Conservation (phyloP, 2,888 invertebrate genomes). For the Zygothrica quintamaculata region DNA sequence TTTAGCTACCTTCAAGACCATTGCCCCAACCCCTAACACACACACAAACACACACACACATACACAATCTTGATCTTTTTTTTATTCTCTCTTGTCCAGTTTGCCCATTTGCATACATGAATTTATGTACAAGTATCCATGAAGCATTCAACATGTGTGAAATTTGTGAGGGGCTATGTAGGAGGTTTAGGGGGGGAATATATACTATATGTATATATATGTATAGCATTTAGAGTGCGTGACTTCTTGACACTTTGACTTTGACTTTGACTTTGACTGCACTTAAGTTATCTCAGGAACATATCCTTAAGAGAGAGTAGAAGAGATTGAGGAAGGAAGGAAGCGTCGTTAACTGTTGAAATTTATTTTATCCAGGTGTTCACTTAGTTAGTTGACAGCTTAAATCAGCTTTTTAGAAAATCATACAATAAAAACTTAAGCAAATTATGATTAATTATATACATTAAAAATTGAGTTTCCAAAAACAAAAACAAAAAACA, state of each 20-base stretch:
- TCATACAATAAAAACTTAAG: slow-evolving; percentile 55
- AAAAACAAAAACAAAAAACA: no score
- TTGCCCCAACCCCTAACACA: background rate
- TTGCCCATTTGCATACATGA: slow-evolving; percentile 63
- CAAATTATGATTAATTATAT: slow-evolving; percentile 78
- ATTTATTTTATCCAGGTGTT: slow-evolving; percentile 70
- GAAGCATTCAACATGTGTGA: slow-evolving; percentile 60
- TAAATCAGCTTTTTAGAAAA: slow-evolving; percentile 48
- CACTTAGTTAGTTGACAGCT: slow-evolving; percentile 14
- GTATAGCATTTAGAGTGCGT: slow-evolving; percentile 37
- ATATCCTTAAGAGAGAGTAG: slow-evolving; percentile 46
- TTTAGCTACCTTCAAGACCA: slow-evolving; percentile 32
- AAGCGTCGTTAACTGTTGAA: slow-evolving; percentile 2
- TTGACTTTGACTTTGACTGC: slow-evolving; percentile 42
- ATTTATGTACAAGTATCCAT: slow-evolving; percentile 29
- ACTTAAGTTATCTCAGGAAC: slow-evolving; percentile 5
- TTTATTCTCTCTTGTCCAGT: background rate
- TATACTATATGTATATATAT: background rate
- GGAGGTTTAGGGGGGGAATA: background rate
- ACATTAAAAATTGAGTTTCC: slow-evolving; percentile 76
- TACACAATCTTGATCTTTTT: no score
- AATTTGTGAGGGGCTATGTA: slow-evolving; percentile 40
- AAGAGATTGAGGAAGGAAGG: no score
- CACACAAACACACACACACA: background rate
- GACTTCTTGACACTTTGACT: slow-evolving; percentile 64